A percentile compares a stretch with the other conserved stretches of the same genome.
These are phyloP conservation scores for Coptodon bakossiorum DNA, from an alignment of 2,113 vertebrate genomes.

Conservation along the genomic window DNA sequence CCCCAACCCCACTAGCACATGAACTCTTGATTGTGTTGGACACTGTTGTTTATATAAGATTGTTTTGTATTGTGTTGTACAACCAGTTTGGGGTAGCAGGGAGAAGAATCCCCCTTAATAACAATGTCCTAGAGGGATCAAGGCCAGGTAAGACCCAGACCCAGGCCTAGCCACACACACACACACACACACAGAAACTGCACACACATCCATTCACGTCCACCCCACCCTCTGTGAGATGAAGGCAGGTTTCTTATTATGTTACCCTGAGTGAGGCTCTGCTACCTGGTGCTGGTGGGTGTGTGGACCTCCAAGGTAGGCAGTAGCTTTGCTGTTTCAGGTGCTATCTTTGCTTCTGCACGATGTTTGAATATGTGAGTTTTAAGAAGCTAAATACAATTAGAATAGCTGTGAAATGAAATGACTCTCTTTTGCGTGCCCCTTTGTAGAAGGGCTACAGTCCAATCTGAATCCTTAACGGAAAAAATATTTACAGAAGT, in stretches of 20 bases:
- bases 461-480: neutral
- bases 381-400: neutral
- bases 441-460: neutral
- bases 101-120: neutral
- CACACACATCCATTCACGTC: too few relatives aligned
- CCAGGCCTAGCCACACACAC: neutral
- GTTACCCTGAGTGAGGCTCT: neutral
- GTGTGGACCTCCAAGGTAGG: neutral
- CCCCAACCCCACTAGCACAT: too few relatives aligned
- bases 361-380: neutral
- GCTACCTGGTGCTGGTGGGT: neutral
- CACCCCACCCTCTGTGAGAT: neutral
- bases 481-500: neutral
- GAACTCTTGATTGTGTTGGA: too few relatives aligned
- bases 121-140: neutral
- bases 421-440: neutral
- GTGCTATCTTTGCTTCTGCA: neutral
- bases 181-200: accelerated
- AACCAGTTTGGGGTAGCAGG: neutral
- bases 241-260: neutral
- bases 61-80: neutral
- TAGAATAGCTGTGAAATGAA: neutral
- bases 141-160: neutral
- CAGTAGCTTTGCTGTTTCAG: neutral
- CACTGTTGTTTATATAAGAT: too few relatives aligned